phyloP scores from a whole-genome alignment of 1,140 invertebrate genomes.

The Pentalonia nigronervosa region DNA sequence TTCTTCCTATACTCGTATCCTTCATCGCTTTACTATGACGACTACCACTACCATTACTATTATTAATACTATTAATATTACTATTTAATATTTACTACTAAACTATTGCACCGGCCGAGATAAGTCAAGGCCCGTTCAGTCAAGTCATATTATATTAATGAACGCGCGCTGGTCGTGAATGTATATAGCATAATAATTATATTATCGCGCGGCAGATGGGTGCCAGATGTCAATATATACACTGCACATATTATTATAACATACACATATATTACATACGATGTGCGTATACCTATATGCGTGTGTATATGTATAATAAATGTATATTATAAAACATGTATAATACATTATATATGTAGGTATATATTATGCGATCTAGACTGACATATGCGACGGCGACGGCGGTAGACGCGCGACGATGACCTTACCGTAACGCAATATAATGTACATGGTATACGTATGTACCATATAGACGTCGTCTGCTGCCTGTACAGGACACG shows the following conservation, averaged over 20 bases:
- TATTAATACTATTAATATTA: background rate
- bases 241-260: background rate
- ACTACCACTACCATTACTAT: background rate
- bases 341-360: background rate
- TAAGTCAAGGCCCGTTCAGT: background rate
- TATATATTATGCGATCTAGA: background rate
- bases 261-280: background rate
- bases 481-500: background rate
- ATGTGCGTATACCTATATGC: background rate
- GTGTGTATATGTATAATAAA: background rate
- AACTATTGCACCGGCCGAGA: background rate
- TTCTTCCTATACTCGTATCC: background rate
- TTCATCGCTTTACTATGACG: background rate
- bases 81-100: background rate
- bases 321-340: background rate
- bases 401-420: background rate
- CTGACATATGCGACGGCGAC: constrained; percentile 34
- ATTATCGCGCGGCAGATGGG: constrained; percentile 52
- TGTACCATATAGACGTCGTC: background rate
- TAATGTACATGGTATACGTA: background rate
- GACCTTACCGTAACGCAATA: constrained; percentile 43
- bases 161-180: background rate
- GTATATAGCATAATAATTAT: constrained; percentile 29
- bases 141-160: background rate
- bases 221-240: constrained; percentile 55